Evolutionary conservation across 2,888 invertebrate genomes (phyloP), one percentile per base, ranked within the genome.

Genomic region (Deladenus siricidicola): DNA sequence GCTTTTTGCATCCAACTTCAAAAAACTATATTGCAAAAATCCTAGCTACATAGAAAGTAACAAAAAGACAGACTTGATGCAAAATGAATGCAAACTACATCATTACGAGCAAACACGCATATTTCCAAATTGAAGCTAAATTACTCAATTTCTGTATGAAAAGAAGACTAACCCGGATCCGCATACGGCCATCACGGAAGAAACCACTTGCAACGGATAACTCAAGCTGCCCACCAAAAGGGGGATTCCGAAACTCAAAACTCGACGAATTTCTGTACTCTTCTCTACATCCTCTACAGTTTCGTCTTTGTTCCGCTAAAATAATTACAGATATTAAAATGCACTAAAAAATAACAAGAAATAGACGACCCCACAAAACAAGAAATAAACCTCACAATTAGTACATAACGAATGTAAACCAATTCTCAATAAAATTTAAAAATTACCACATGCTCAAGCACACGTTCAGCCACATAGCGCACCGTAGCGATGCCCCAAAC

Each of bases 201-300:
- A 87, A 1, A 92, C 90, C 62, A 94, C 88, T 79, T 87, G 86
- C 79, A 92, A 86, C 23, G 93, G 93, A 81, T 96, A 94, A n/a
- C 90, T 87, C 65, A 90, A 78, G 58, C 89, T 87, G 65, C 88
- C 86, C 61, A 89, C 88, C 55, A 90, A 82, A 80, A 90, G 88
- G 85, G 83, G 78, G 84, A 81, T 70, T 69, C 78, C 79, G 77
- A 69, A 66, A 24, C 67, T 59, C 30, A 71, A 55, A 59, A 71
- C 60, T 8, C 53, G 54, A 47, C 71, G 53, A 14, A 24, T 19
- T 34, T 53, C 53, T 34, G 29, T 34, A 10, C n/a, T 23, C 23
- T 17, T 53, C n/a, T 53, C 34, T n/a, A 29, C 53, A 8, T 28
- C 39, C 4, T 23, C n/a, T n/a, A n/a, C n/a, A n/a, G n/a, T 34